Conservation (phyloP, 1,140 invertebrate genomes). For the Brachionus rubens region DNA sequence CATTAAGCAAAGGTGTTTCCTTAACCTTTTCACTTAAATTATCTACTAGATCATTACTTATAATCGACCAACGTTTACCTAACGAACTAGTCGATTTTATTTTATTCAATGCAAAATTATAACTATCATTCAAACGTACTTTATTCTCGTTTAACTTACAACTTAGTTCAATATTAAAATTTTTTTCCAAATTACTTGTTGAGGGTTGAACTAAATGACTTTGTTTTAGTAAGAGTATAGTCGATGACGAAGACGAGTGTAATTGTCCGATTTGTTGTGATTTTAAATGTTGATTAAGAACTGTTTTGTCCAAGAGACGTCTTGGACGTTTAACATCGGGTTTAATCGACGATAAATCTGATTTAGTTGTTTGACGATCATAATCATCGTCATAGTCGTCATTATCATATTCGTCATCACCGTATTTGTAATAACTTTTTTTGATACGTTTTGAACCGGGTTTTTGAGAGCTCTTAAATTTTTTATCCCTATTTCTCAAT, state of each 20-base stretch:
- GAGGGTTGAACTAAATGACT: constrained; percentile 15
- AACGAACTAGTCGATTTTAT: constrained; percentile 9
- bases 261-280: neutral
- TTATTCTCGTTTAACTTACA: constrained; percentile 7
- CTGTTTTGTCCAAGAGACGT: neutral
- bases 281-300: neutral
- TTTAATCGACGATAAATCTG: neutral
- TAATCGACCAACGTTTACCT: constrained; percentile 9
- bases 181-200: constrained; percentile 38
- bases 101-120: constrained; percentile 17
- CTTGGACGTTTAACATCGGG: neutral
- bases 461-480: neutral
- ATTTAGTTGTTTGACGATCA: constrained; percentile 25
- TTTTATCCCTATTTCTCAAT: neutral
- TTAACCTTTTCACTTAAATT: constrained; percentile 9
- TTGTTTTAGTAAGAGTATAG: constrained; percentile 23
- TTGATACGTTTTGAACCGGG: neutral
- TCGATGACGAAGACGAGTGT: neutral
- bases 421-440: constrained; percentile 24
- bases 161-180: constrained; percentile 10
- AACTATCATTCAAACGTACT: too few species aligned
- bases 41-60: neutral
- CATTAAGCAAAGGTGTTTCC: neutral
- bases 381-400: constrained; percentile 17
- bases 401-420: constrained; percentile 35